These are phyloP conservation scores for Platysternon megacephalum DNA, from an alignment of 2,113 vertebrate genomes.

Conservation along the genomic window DNA sequence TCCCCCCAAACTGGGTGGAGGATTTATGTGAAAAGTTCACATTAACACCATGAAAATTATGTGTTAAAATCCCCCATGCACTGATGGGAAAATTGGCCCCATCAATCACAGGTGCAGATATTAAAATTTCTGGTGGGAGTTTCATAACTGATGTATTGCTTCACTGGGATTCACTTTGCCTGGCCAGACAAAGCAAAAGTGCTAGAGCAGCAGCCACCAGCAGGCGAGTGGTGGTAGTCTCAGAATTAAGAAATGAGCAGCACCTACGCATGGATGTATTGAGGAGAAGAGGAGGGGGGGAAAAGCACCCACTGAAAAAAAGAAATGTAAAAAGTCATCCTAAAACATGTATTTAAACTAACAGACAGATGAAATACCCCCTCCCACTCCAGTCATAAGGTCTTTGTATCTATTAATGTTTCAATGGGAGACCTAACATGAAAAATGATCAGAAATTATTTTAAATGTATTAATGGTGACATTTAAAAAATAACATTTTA, in stretches of 20 bases:
- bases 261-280: neutral
- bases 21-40: conserved; percentile 49
- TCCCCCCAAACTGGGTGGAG: neutral
- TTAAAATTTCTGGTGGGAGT: conserved; percentile 51
- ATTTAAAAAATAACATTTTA: neutral
- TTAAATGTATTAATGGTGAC: neutral
- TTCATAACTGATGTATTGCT: conserved; percentile 28
- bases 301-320: conserved; percentile 32
- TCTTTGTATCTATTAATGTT: neutral
- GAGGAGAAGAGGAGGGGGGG: neutral
- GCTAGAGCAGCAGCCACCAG: conserved; percentile 50
- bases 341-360: conserved; percentile 20
- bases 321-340: conserved; percentile 43
- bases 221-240: conserved; percentile 24
- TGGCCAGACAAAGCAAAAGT: conserved; percentile 35
- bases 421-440: neutral
- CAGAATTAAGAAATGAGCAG: conserved; percentile 47
- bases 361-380: conserved; percentile 49
- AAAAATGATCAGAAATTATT: neutral
- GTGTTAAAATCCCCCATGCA: conserved; percentile 43
- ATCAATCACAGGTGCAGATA: conserved; percentile 48
- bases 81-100: conserved; percentile 32
- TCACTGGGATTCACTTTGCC: conserved; percentile 9
- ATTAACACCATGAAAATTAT: conserved; percentile 53
- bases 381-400: conserved; percentile 31